Evolutionary conservation across 2,888 invertebrate genomes (phyloP).

Genomic region (Alsophila aescularia): DNA sequence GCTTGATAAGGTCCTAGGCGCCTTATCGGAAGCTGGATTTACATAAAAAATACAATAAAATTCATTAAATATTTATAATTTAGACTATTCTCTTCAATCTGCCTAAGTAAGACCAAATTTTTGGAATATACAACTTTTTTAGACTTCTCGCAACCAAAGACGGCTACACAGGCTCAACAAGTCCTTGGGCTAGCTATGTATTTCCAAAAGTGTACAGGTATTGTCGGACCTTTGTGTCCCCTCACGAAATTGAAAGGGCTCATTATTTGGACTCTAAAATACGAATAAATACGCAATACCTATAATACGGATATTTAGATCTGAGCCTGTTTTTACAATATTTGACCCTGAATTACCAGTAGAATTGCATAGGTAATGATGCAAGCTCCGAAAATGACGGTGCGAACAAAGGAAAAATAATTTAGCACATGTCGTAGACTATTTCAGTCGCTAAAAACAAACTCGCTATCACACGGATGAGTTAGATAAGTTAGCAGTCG

Average conservation of each 20-base stretch:
- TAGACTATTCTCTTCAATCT: neutral
- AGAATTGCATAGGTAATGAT: conserved; percentile 38
- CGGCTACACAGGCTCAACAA: neutral
- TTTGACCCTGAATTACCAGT: conserved; percentile 26
- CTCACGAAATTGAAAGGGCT: conserved; percentile 38
- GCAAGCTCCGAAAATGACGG: conserved; percentile 37
- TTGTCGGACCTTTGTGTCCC: conserved; percentile 39
- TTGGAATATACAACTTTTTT: neutral
- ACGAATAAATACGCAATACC: conserved; percentile 26
- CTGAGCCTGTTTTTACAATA: conserved; percentile 37
- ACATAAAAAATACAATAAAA: neutral
- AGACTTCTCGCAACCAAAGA: neutral
- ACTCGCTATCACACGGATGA: too few species aligned
- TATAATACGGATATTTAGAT: conserved; percentile 30
- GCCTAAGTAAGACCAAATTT: neutral
- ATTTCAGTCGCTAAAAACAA: too few species aligned
- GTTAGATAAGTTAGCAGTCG: too few species aligned
- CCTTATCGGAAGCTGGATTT: too few species aligned
- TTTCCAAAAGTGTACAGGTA: conserved; percentile 21
- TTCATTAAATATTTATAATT: conserved; percentile 4
- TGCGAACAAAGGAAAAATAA: conserved; percentile 32
- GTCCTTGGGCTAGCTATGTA: neutral
- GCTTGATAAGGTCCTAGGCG: too few species aligned
- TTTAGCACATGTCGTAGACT: too few species aligned
- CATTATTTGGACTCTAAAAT: conserved; percentile 31